Base-by-base conservation (phyloP, 1,140 invertebrate species). In the Condylostylus longicornis region DNA sequence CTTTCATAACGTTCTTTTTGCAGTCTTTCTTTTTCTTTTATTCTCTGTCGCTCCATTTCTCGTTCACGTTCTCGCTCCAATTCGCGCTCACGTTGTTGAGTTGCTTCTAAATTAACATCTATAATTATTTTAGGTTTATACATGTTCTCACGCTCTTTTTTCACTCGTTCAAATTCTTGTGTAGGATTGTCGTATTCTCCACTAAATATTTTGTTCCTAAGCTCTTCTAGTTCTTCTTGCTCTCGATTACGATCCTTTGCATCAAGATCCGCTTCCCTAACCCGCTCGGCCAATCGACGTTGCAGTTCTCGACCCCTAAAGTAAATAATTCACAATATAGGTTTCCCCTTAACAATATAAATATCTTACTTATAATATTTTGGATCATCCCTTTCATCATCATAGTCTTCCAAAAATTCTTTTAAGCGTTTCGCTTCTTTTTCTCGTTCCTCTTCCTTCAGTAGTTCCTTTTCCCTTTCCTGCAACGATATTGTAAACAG, bases 391-490 rank as follows among this genome's bases (percentile, higher is more conserved):
- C 88, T 69, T 63, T 97, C 89, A 62, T 98, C 94, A 61, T 97
- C 91, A 58, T 98, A 98, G 62, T 98, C 94, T 64, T 98, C 93
- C 8, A 98, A 70, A 59, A 98, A 98, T 67, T 98, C 89, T 62
- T 94, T 93, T 10, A 98, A 68, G 27, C 86, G 71, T 63, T 89
- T 87, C 1, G 89, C 91, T 65, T 98, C 91, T 42, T 75, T 75
- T 54, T 83, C 75, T 40, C 84, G 62, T 53, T 93, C 87, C 46
- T 86, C 79, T 53, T 86, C 80, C 49, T 82, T 79, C 39, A 78
- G 66, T 19, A 80, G 67, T 54, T 90, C 84, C 49, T 86, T 80
- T 46, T 91, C 79, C 30, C 74, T 70, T 61, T 93, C 86, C 53
- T 54, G 32, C n/a, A 8, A 7, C 7, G n/a, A 25, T 25, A 8